Evolutionary conservation across 1,140 invertebrate species (phyloP), one percentile per base, ranked within the genome.

Genomic region (Drosophila tropicalis): DNA sequence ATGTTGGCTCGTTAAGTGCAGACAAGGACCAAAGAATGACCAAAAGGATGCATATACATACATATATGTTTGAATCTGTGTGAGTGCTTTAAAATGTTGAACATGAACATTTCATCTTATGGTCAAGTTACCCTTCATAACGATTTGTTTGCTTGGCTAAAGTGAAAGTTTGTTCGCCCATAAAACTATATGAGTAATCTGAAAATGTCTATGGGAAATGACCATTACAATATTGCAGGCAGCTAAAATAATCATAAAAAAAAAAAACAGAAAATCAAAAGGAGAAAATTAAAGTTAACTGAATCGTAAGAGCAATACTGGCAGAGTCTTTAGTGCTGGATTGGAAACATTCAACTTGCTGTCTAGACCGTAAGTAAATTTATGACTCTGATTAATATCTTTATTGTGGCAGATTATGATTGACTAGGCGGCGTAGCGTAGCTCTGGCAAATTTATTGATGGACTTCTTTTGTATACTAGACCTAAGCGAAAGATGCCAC

Each of bases 301-400:
- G 44, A 51, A 22, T 51, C 17, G 44, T 22, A 51, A 51, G 10
- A 22, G 36, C n/a, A 47, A 29, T 29, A 29, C 29, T 29, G 29
- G 29, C 29, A 29, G n/a, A 41, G 65, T 36, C 72, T 60, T 60
- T 64, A 69, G 41, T 70, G 66, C 61, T 13, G 13, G 54, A 58
- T 70, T 75, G 72, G 66, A 58, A 51, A 51, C 73, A 60, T 76
- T 76, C 69, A 76, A 76, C 66, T 71, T 68, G 56, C 77, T 77
- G 75, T 77, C 75, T 77, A 77, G 75, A 77, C 75, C 74, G 62
- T 77, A 65, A 77, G 74, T 77, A 67, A 71, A 78, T 78, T 77
- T 77, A 78, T 67, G 75, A 55, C 74, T 67, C 74, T 78, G 75
- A 78, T 78, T 71, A 78, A 78, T 78, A 77, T 77, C 74, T 78